Evolutionary conservation across 2,888 invertebrate genomes (phyloP).

Genomic region (Scaptomyza parva): DNA sequence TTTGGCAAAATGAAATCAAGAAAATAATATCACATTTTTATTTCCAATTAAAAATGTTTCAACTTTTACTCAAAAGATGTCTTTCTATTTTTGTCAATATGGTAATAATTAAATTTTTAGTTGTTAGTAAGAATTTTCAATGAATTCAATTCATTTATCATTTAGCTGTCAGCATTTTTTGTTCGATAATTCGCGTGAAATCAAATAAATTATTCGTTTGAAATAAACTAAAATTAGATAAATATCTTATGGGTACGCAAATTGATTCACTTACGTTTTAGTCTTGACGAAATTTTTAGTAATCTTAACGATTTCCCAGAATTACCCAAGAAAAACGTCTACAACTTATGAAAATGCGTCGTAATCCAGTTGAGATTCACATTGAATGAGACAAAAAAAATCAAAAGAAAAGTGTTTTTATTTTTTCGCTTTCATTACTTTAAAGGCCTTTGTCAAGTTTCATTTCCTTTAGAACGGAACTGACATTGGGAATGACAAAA

Average conservation of each 20-base stretch:
- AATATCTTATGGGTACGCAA: background rate
- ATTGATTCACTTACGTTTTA: conserved; percentile 7
- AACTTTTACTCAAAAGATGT: too few species aligned
- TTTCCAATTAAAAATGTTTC: too few species aligned
- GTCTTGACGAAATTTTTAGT: too few species aligned
- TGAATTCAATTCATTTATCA: too few species aligned
- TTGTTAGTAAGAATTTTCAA: background rate
- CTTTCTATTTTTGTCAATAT: too few species aligned
- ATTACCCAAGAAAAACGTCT: background rate
- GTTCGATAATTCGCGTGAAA: conserved; percentile 28
- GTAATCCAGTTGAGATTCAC: conserved; percentile 21
- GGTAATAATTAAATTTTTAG: too few species aligned
- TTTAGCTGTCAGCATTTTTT: too few species aligned
- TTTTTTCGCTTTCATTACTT: too few species aligned
- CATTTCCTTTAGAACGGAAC: background rate
- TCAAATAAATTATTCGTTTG: conserved; percentile 27
- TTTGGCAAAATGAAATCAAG: too few species aligned
- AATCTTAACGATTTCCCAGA: conserved; percentile 20
- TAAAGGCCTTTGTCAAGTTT: background rate
- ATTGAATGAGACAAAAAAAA: conserved; percentile 20
- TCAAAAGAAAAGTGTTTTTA: too few species aligned
- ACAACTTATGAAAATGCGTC: conserved; percentile 12
- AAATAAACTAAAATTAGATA: conserved; percentile 26
- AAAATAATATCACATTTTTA: too few species aligned
- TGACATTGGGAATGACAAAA: conserved; percentile 3